Evolutionary conservation across 2,888 invertebrate species (phyloP).

Genomic region (Ornithoptera alexandrae): DNA sequence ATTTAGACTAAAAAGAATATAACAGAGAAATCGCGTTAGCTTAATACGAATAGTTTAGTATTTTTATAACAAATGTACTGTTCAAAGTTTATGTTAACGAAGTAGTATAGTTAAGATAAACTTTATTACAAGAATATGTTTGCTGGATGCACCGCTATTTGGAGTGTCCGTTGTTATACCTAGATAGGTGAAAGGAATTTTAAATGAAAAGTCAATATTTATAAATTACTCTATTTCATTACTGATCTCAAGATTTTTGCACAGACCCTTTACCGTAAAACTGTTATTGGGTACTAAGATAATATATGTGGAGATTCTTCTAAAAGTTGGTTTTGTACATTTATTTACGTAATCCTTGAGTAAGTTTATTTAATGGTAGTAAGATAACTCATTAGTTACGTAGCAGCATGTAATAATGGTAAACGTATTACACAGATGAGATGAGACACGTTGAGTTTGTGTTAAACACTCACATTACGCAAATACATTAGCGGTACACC

Average conservation of each 20-base stretch:
- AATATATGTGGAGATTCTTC: background rate
- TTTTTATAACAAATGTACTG: no score
- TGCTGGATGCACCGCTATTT: no score
- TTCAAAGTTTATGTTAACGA: no score
- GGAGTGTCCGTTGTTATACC: no score
- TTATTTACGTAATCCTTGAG: no score
- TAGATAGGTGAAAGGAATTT: no score
- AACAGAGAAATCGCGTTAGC: background rate
- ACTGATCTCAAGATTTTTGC: background rate
- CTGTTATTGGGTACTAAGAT: background rate
- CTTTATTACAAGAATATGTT: no score
- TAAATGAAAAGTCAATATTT: no score
- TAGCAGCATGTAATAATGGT: background rate
- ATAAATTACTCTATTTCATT: background rate
- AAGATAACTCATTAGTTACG: background rate
- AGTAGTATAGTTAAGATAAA: no score
- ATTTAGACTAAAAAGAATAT: background rate
- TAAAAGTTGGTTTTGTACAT: no score
- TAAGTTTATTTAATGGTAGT: background rate
- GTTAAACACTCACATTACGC: slow-evolving; percentile 5
- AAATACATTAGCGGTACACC: slow-evolving; percentile 6
- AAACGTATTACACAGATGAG: background rate
- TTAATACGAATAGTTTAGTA: no score
- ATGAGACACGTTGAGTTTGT: background rate
- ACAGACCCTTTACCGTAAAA: background rate